phyloP scores from a whole-genome alignment of 2,797 vertebrate species.

The Nannoperca australis region DNA sequence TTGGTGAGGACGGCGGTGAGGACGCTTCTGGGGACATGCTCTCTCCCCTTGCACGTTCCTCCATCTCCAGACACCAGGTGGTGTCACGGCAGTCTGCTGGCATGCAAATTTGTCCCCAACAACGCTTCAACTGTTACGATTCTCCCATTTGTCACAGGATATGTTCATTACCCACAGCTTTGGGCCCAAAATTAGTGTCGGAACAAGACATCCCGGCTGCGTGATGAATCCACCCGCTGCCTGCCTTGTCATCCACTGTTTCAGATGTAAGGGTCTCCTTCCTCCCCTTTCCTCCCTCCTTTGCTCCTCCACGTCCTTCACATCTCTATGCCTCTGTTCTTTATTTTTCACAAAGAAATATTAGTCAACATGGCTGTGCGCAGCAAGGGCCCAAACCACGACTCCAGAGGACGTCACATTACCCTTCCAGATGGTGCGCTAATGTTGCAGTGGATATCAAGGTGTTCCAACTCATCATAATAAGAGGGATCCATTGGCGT shows the following conservation, averaged over 20 bases:
- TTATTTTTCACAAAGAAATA: constrained; percentile 81
- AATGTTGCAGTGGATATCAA: constrained; percentile 85
- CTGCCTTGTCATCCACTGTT: constrained; percentile 70
- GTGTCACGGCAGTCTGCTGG: constrained; percentile 82
- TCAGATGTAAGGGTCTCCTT: constrained; percentile 70
- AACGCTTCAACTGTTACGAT: constrained; percentile 77
- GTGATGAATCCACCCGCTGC: constrained; percentile 82
- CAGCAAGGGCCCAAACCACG: constrained; percentile 73
- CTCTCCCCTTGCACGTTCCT: constrained; percentile 61
- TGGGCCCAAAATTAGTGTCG: constrained; percentile 85
- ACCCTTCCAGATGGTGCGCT: constrained; percentile 87
- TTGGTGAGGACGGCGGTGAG: constrained; percentile 39
- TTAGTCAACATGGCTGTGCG: constrained; percentile 81
- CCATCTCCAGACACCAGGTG: constrained; percentile 85
- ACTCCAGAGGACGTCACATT: constrained; percentile 80
- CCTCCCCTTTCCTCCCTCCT: constrained; percentile 51
- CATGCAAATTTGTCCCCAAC: constrained; percentile 84
- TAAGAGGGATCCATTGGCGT: constrained; percentile 81
- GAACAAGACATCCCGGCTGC: constrained; percentile 83
- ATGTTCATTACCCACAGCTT: constrained; percentile 87
- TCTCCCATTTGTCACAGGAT: constrained; percentile 84
- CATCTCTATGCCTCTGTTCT: constrained; percentile 71
- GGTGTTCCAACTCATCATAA: constrained; percentile 87
- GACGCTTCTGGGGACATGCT: constrained; percentile 60
- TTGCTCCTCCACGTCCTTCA: constrained; percentile 79